Evolutionary conservation across 2,888 invertebrate species (phyloP), one percentile per base, ranked within the genome.

Genomic region (Euclidia mi): DNA sequence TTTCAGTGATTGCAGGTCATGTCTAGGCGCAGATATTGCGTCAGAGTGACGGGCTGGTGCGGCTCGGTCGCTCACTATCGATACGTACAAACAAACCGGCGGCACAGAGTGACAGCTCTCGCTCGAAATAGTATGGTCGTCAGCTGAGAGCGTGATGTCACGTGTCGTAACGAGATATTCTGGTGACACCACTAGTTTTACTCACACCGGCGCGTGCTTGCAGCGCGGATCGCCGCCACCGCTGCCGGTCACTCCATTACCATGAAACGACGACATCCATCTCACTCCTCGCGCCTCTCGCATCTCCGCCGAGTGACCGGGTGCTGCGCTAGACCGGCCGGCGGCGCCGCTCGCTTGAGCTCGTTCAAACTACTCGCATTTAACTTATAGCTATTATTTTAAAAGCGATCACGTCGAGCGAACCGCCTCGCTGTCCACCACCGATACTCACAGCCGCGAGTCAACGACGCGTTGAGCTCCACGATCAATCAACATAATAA

Each of bases 151-250:
- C 18, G 47, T 18, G 32, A 25, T 20, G 47, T 31, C 48, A 10
- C 29, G n/a, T 12, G 20, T 3, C 45, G 41, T 15, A 28, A 20
- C 35, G 17, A 42, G 50, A 20, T 48, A 29, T 44, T 44, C 31
- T 38, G 42, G 37, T 40, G 47, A 52, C 52, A 35, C 14, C 29
- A 20, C 17, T 52, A 58, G 40, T 52, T 58, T 48, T 52, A 48
- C 43, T 1, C 11, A 25, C 14, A 10, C n/a, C n/a, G 11, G 4
- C 10, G 18, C 7, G 17, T n/a, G 18, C 28, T 29, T 38, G 38
- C 31, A 48, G 12, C 14, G 31, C 9, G n/a, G 2, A 9, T 3
- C 14, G 15, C 45, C 34, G 20, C n/a, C 10, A 4, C 11, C 20
- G 34, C 14, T 0, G n/a, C 1, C 15, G 15, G 10, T 10, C 35